phyloP scores from a whole-genome alignment of 1,140 invertebrate genomes.

The Homarus americanus region DNA sequence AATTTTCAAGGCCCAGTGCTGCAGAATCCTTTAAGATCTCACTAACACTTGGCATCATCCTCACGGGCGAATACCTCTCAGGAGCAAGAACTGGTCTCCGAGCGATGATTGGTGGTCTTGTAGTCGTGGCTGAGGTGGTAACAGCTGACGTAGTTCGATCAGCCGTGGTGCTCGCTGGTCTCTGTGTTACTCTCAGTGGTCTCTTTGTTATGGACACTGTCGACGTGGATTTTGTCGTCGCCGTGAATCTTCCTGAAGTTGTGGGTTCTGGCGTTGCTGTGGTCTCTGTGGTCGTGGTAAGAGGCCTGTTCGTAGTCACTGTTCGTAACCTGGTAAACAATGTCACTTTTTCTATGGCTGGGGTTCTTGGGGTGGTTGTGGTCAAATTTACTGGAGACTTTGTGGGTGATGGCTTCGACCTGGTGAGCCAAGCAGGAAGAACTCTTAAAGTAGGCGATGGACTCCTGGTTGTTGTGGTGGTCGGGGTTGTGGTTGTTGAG shows the following conservation, averaged over 20 bases:
- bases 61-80: conserved; percentile 15
- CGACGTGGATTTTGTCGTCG: neutral
- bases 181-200: neutral
- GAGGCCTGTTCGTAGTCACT: neutral
- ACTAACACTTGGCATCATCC: conserved; percentile 53
- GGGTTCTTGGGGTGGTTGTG: conserved; percentile 2
- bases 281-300: conserved; percentile 20
- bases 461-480: conserved; percentile 20
- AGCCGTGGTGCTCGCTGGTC: neutral
- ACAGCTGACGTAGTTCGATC: conserved; percentile 17
- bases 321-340: neutral
- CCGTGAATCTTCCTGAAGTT: neutral
- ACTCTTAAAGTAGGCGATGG: neutral
- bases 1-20: neutral
- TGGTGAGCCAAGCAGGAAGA: neutral
- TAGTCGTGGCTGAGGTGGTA: neutral
- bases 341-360: neutral
- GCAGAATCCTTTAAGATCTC: conserved; percentile 7
- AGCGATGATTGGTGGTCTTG: neutral
- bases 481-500: conserved; percentile 1
- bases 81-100: neutral
- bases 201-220: neutral
- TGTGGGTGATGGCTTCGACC: neutral
- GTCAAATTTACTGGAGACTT: neutral
- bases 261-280: neutral